These are phyloP conservation scores for Conus ventricosus DNA, from an alignment of 1,140 invertebrate species.

Conservation along the genomic window DNA sequence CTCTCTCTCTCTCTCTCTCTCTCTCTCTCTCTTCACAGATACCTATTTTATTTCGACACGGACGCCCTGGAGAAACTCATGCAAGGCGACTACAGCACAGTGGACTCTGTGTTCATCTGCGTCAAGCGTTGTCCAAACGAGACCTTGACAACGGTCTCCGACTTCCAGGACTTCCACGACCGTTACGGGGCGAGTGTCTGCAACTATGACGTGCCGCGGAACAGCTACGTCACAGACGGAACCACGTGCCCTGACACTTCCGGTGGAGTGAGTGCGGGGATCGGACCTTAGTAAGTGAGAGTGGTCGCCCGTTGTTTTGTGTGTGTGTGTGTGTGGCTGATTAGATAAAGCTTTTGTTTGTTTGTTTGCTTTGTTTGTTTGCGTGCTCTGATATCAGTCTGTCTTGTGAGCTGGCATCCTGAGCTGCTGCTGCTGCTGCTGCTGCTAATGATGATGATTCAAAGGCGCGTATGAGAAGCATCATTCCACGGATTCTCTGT, in stretches of 20 bases:
- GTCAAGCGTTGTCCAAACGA: conserved; percentile 54
- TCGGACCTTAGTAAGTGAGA: too few relatives aligned
- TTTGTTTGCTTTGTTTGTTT: too few relatives aligned
- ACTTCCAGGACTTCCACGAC: conserved; percentile 40
- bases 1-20: too few relatives aligned
- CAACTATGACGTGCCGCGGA: conserved; percentile 49
- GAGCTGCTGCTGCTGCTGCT: too few relatives aligned
- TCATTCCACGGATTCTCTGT: too few relatives aligned
- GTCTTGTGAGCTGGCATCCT: too few relatives aligned
- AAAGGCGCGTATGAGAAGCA: too few relatives aligned
- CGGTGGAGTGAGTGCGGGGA: conserved; percentile 50
- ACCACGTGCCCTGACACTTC: conserved; percentile 3
- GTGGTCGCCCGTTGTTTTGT: too few relatives aligned
- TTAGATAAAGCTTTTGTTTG: too few relatives aligned
- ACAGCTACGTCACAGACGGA: conserved; percentile 38
- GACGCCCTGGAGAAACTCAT: conserved; percentile 43
- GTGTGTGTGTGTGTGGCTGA: too few relatives aligned
- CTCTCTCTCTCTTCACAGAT: conserved; percentile 35
- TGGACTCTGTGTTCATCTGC: conserved; percentile 49
- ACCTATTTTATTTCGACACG: conserved; percentile 56
- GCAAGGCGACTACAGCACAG: conserved; percentile 1
- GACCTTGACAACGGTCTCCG: conserved; percentile 22
- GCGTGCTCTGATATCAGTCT: too few relatives aligned
- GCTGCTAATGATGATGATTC: too few relatives aligned
- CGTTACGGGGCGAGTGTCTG: conserved; percentile 49